A percentile compares a stretch with the other conserved stretches of the same genome.
Evolutionary conservation across 2,113 vertebrate genomes (phyloP).

Genomic region (Myotis brandtii): DNA sequence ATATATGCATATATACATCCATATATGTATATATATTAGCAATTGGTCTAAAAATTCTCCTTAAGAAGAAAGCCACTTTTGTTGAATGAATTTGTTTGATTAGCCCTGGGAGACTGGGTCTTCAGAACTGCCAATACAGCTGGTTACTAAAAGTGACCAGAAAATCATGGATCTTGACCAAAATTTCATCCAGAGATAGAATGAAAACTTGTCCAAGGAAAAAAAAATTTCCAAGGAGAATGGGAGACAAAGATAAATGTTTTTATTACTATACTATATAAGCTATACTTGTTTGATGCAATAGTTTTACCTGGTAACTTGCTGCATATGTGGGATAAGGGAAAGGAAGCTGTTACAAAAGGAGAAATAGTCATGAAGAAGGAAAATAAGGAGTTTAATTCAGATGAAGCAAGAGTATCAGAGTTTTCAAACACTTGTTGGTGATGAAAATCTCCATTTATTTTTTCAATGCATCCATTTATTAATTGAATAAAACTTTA

Average conservation of each 20-base stretch:
- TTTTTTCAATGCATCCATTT: neutral
- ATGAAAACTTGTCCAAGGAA: neutral
- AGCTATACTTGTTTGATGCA: neutral
- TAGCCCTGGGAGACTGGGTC: neutral
- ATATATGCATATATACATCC: neutral
- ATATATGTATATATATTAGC: too few species aligned
- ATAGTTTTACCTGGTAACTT: neutral
- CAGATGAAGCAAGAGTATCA: neutral
- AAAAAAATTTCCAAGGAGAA: slow-evolving; percentile 42
- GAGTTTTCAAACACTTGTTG: neutral
- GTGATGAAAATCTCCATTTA: neutral
- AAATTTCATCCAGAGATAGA: neutral
- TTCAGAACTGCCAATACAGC: neutral
- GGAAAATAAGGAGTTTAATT: neutral
- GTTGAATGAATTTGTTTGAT: neutral
- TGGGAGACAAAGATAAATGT: neutral
- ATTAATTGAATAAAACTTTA: neutral
- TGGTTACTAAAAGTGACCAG: neutral
- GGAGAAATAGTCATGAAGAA: neutral
- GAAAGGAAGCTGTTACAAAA: neutral
- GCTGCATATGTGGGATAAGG: neutral
- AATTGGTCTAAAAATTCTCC: neutral
- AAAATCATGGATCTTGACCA: neutral
- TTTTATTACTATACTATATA: neutral
- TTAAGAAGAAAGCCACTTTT: neutral